A percentile compares a stretch with the other conserved stretches of the same genome.
These are phyloP conservation scores for Epirrhoe tristata DNA, from an alignment of 2,888 invertebrate species.

Conservation along the genomic window DNA sequence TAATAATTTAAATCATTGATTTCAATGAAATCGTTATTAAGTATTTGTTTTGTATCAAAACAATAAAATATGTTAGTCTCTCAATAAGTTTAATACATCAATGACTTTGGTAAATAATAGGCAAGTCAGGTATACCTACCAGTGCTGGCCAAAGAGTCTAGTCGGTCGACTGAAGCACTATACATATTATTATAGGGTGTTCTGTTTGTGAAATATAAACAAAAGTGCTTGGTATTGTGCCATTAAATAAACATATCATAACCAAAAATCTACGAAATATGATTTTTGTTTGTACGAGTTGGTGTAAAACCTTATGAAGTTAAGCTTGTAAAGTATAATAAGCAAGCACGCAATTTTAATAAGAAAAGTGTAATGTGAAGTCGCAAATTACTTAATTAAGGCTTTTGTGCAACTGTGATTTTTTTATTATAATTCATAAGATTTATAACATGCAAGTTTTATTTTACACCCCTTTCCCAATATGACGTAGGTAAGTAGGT, in stretches of 20 bases:
- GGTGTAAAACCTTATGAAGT: neutral
- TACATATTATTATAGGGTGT: no score
- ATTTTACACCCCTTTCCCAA: neutral
- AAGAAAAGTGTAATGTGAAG: slow-evolving; percentile 18
- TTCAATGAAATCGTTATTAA: slow-evolving; percentile 72
- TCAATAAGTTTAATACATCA: neutral
- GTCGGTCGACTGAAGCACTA: slow-evolving; percentile 20
- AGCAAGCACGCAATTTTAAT: slow-evolving; percentile 4
- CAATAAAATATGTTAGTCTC: slow-evolving; percentile 38
- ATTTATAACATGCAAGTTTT: neutral
- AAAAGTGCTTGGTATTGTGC: slow-evolving; percentile 27
- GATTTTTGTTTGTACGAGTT: slow-evolving; percentile 4
- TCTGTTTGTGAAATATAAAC: neutral
- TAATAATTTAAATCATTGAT: slow-evolving; percentile 49
- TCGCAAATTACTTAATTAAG: slow-evolving; percentile 9
- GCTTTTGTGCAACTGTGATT: slow-evolving; percentile 44
- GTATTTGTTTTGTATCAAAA: slow-evolving; percentile 80
- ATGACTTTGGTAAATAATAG: slow-evolving; percentile 3
- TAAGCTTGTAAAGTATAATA: neutral
- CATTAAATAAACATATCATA: slow-evolving; percentile 32
- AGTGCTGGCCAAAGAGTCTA: slow-evolving; percentile 27
- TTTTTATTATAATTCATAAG: slow-evolving; percentile 32
- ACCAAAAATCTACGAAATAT: neutral
- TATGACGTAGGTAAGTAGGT: neutral
- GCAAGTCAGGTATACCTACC: neutral